Evolutionary conservation across 2,113 vertebrate species (phyloP).

Genomic region (Gracilinanus agilis): DNA sequence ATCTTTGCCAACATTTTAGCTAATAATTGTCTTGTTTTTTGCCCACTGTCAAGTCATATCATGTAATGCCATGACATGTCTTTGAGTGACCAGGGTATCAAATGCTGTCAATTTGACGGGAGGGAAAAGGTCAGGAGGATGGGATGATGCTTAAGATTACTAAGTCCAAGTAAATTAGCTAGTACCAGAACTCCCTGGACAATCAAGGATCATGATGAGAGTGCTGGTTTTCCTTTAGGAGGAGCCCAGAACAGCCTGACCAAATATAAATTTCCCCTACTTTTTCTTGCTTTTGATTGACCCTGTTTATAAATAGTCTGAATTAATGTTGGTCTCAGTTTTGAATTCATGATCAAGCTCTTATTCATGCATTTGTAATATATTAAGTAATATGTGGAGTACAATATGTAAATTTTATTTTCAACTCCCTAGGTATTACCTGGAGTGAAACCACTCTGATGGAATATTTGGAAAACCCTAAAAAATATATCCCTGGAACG

Average conservation of each 20-base stretch:
- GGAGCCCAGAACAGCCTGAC: background rate
- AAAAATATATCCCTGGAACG: conserved; percentile 93
- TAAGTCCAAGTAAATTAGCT: background rate
- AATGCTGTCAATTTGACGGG: background rate
- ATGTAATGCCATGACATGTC: background rate
- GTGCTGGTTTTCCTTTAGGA: conserved; percentile 5
- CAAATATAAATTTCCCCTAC: conserved; percentile 10
- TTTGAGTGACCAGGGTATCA: background rate
- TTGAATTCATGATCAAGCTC: conserved; percentile 3
- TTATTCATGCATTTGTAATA: background rate
- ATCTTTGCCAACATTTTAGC: background rate
- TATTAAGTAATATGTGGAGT: background rate
- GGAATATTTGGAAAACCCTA: conserved; percentile 92
- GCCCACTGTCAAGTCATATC: background rate
- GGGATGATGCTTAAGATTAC: background rate
- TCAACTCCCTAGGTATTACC: conserved; percentile 82
- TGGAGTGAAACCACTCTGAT: conserved; percentile 88
- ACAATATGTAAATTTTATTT: conserved; percentile 60
- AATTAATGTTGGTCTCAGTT: conserved; percentile 9
- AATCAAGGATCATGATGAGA: background rate
- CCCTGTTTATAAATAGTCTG: background rate
- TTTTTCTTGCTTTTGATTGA: background rate
- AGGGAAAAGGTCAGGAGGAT: conserved; percentile 37
- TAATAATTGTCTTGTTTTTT: background rate
- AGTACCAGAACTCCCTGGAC: background rate